phyloP scores from a whole-genome alignment of 2,113 vertebrate species.

The Alethe castanea region DNA sequence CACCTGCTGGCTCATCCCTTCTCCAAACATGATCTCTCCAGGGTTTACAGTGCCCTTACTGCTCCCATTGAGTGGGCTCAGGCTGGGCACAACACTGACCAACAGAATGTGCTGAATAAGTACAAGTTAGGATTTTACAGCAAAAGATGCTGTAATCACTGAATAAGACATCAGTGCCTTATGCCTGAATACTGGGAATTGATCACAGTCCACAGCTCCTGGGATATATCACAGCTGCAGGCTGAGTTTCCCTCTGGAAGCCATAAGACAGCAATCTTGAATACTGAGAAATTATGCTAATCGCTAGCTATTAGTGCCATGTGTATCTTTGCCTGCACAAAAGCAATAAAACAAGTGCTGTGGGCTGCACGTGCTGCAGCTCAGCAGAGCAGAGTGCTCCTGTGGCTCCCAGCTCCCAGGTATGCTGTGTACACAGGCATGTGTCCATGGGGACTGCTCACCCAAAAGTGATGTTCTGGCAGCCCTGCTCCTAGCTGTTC shows the following conservation, averaged over 20 bases:
- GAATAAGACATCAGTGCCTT: not conserved
- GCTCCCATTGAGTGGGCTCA: not conserved
- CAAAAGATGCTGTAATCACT: not conserved
- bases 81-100: not conserved
- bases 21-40: not conserved
- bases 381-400: rapidly evolving
- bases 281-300: not conserved
- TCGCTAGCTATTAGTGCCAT: not conserved
- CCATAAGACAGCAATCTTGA: not conserved
- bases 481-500: not conserved
- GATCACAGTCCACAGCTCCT: not conserved
- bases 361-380: not conserved
- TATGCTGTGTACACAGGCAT: not conserved
- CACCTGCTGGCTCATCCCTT: not conserved
- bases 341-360: not conserved
- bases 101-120: not conserved
- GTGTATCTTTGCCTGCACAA: not conserved
- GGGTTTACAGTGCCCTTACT: not conserved
- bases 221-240: not conserved
- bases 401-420: not conserved
- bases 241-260: not conserved
- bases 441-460: not conserved
- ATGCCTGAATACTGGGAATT: not conserved
- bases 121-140: not conserved
- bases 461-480: not conserved